Conservation (phyloP, 2,797 vertebrate species). For the Aldrovandia affinis region DNA sequence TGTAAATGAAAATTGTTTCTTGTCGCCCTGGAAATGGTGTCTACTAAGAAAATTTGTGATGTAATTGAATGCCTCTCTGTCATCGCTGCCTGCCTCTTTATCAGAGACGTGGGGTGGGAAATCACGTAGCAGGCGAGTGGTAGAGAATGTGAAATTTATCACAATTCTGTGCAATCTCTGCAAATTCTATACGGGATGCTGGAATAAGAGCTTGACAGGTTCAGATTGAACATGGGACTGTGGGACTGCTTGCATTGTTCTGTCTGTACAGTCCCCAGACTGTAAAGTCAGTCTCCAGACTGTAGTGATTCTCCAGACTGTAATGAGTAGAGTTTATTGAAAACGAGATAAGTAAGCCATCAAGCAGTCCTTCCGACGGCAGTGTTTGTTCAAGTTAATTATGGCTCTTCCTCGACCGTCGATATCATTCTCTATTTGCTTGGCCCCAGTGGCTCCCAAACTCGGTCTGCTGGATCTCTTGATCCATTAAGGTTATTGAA, state of each 20-base stretch:
- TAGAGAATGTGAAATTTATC: background rate
- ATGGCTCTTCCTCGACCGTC: background rate
- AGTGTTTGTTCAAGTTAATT: background rate
- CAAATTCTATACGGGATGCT: background rate
- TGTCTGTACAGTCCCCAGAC: background rate
- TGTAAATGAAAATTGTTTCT: background rate
- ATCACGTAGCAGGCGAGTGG: background rate
- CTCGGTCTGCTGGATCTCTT: too few relatives aligned
- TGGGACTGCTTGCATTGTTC: background rate
- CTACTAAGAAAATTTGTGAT: background rate
- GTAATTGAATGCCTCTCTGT: background rate
- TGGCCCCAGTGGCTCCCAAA: too few relatives aligned
- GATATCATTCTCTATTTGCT: background rate
- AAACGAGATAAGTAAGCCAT: background rate
- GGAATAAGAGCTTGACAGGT: background rate
- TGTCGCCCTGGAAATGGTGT: background rate
- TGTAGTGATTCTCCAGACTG: background rate
- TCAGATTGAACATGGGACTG: background rate
- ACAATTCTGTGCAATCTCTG: background rate
- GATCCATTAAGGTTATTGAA: too few relatives aligned
- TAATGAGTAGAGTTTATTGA: constrained; percentile 4
- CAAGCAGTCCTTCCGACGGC: background rate
- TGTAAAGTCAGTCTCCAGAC: too few relatives aligned
- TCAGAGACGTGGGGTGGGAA: background rate
- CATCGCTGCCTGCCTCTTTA: background rate